Conservation (phyloP, 1,140 invertebrate genomes). For the Argopecten irradians region DNA sequence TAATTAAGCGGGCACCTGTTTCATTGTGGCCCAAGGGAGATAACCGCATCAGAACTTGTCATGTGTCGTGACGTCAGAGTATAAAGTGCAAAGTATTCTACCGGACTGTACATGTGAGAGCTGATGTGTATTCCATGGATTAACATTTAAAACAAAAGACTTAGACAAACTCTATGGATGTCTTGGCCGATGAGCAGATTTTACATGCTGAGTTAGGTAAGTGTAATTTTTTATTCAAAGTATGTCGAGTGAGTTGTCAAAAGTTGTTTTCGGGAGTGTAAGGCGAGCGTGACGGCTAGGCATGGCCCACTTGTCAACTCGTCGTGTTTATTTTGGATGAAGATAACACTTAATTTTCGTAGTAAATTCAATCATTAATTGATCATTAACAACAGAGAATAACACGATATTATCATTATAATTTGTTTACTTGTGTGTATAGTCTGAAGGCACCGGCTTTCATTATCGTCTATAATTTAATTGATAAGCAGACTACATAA, state of each 20-base stretch:
- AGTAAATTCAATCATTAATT: background rate
- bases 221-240: background rate
- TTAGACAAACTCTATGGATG: background rate
- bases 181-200: background rate
- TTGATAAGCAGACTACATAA: background rate
- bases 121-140: slow-evolving; percentile 8
- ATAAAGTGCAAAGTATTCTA: slow-evolving; percentile 12
- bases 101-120: background rate
- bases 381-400: background rate
- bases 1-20: background rate
- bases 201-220: slow-evolving; percentile 8
- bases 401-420: background rate
- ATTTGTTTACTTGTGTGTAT: background rate
- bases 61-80: slow-evolving; percentile 4
- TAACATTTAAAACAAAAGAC: background rate
- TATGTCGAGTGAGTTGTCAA: background rate
- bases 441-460: background rate
- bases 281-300: slow-evolving; percentile 12
- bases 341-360: background rate
- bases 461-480: background rate
- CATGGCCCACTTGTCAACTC: slow-evolving; percentile 10
- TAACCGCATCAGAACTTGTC: background rate
- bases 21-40: background rate
- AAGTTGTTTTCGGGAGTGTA: background rate
- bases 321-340: slow-evolving; percentile 17